Base-by-base conservation (phyloP, 2,888 invertebrate species). In the Orthosia gracilis region DNA sequence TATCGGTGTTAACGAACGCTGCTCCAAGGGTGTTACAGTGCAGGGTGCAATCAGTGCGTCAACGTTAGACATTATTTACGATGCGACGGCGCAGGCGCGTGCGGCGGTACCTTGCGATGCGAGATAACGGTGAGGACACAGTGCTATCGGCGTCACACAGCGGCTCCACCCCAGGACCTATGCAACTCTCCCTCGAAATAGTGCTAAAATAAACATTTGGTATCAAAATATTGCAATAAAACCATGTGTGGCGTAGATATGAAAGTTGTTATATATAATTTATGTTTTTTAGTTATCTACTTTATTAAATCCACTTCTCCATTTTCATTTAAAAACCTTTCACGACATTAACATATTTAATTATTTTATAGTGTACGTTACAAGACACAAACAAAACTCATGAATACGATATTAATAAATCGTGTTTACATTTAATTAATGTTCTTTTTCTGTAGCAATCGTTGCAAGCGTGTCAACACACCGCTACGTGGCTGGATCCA, bases 61-160 rank as follows among this genome's bases (percentile, higher is more conserved):
- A 71, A 78, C 69, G 74, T 62, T 69, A 78, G 68, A 69, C 45
- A 52, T 82, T 82, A 76, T 79, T 75, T 75, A 83, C 62, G n/a
- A n/a, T n/a, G n/a, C n/a, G n/a, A n/a, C n/a, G 62, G 31, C 23
- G 50, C 26, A 55, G 47, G 50, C 47, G 58, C 72, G 76, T 77
- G 76, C 75, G 73, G 49, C 73, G 77, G 76, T 80, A 73, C 76
- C 79, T 82, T 74, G 72, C 70, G 88, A 90, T 89, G 73, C 47
- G 45, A 76, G 91, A 92, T 92, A 91, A 79, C 84, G 57, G 85
- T 89, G 89, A 91, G 91, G 87, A 88, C 88, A 86, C 82, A 82
- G 82, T 85, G 87, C 76, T 92, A 92, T 92, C 92, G 80, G 85
- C 26, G 69, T 61, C 82, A 74, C 76, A 82, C 91, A 91, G 89